Conservation (phyloP, 2,888 invertebrate species). For the Aquatica leii region DNA sequence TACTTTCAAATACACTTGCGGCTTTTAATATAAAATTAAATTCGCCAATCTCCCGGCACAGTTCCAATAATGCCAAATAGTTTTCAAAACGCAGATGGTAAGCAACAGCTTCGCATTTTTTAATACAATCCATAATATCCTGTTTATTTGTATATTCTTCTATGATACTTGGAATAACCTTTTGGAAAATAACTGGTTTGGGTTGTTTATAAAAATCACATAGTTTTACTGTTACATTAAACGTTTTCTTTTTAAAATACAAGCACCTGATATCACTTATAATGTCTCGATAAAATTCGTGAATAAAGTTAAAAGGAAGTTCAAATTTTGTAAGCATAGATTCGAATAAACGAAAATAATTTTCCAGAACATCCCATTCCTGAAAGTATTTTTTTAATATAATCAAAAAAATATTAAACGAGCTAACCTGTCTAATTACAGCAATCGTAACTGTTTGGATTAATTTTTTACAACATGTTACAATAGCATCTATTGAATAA, state of each 20-base stretch:
- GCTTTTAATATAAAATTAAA: constrained; percentile 44
- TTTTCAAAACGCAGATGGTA: constrained; percentile 37
- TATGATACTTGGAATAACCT: constrained; percentile 33
- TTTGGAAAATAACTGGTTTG: constrained; percentile 33
- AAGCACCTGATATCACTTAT: constrained; percentile 30
- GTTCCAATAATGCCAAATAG: constrained; percentile 42
- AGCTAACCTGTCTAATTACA: constrained; percentile 17
- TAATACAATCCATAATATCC: constrained; percentile 17
- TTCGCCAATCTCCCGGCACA: constrained; percentile 43
- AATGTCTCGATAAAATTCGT: constrained; percentile 20
- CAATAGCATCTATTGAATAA: constrained; percentile 46
- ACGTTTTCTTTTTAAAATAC: constrained; percentile 38
- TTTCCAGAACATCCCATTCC: constrained; percentile 11
- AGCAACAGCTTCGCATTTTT: constrained; percentile 43
- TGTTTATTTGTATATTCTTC: constrained; percentile 22
- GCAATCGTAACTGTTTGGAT: neutral
- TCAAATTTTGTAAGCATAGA: constrained; percentile 32
- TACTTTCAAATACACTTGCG: constrained; percentile 39
- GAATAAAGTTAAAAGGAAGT: neutral
- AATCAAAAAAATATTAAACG: too few relatives aligned
- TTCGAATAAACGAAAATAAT: constrained; percentile 35
- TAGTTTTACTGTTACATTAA: constrained; percentile 31
- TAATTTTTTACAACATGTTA: constrained; percentile 26
- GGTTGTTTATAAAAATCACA: constrained; percentile 32
- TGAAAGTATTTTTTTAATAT: too few relatives aligned